Conservation (phyloP, 2,888 invertebrate species). For the Tipula vernalis region DNA sequence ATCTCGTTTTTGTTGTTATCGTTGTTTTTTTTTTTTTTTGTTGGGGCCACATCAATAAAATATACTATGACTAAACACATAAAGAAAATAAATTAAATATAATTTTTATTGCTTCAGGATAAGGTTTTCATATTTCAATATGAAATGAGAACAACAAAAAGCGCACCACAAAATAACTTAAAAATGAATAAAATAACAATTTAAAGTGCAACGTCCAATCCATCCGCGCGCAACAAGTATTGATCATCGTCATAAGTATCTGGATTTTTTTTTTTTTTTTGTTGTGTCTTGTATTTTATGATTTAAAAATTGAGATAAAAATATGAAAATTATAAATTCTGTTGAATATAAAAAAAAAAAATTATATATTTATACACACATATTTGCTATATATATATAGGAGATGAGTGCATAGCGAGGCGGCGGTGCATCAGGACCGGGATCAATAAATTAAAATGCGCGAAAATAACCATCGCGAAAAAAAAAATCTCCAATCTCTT, state of each 20-base stretch:
- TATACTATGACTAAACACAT: neutral
- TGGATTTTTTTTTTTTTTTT: neutral
- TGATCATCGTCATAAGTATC: neutral
- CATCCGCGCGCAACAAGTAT: neutral
- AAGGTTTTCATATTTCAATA: neutral
- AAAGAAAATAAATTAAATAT: conserved; percentile 4
- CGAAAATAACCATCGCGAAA: neutral
- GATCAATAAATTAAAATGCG: neutral
- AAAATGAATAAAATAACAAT: conserved; percentile 4
- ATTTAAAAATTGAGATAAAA: conserved; percentile 4
- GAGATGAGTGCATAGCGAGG: neutral
- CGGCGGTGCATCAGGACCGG: neutral
- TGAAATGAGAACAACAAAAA: neutral
- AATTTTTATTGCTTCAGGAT: conserved; percentile 4
- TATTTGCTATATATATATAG: neutral
- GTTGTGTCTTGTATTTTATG: neutral
- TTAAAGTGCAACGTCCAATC: neutral
- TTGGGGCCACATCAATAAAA: neutral
- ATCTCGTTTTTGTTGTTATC: neutral
- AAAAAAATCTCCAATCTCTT: neutral
- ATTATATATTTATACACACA: neutral
- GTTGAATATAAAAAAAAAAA: neutral
- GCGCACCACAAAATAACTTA: conserved; percentile 4
- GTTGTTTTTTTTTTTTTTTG: neutral
- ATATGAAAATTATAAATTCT: neutral